A percentile compares a stretch with the other conserved stretches of the same genome.
These are phyloP conservation scores for Micronycteris hirsuta DNA, from an alignment of 2,113 vertebrate species.

Conservation along the genomic window DNA sequence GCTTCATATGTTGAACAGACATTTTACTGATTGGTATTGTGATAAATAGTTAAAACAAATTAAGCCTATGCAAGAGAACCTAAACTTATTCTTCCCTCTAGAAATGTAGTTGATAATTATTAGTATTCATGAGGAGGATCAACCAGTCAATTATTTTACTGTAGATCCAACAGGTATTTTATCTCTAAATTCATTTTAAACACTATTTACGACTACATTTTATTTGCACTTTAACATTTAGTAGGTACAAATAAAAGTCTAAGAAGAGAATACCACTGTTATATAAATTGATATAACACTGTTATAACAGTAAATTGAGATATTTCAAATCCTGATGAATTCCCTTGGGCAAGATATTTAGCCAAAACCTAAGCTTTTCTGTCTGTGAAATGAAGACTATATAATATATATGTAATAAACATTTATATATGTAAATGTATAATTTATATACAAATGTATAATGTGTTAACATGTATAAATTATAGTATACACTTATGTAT, in stretches of 20 bases:
- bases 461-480: background rate
- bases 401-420: background rate
- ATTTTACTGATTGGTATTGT: background rate
- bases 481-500: background rate
- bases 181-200: slow-evolving; percentile 35
- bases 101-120: slow-evolving; percentile 37
- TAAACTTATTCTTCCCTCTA: background rate
- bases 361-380: background rate
- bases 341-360: background rate
- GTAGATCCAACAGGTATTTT: background rate
- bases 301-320: background rate
- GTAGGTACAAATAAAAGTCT: background rate
- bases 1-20: background rate
- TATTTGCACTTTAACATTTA: background rate
- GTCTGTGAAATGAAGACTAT: background rate
- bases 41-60: slow-evolving; percentile 45
- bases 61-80: background rate
- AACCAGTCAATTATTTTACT: slow-evolving; percentile 6
- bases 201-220: background rate
- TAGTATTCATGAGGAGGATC: background rate
- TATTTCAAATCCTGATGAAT: background rate
- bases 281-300: background rate
- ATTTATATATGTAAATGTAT: no score
- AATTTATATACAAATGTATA: background rate
- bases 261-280: background rate